These are phyloP conservation scores for Thaumatotibia leucotreta DNA, from an alignment of 1,140 invertebrate species.

Conservation along the genomic window DNA sequence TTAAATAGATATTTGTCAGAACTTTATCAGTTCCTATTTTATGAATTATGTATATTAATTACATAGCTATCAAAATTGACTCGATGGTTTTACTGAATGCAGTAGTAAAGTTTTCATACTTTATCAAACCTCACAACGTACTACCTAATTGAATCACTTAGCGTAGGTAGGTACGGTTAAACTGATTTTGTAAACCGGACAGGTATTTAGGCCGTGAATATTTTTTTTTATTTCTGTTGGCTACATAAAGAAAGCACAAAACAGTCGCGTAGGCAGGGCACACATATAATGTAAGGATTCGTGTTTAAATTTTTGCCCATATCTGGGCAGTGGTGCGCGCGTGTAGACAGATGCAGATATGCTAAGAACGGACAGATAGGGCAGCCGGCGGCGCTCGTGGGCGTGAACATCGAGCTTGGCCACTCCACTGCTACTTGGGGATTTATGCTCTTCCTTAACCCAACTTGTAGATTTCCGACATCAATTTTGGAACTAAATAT, in stretches of 20 bases:
- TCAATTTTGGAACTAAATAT: constrained; percentile 20
- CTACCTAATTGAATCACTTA: neutral
- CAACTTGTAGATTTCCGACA: no score
- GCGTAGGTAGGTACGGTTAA: constrained; percentile 14
- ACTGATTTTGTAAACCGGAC: constrained; percentile 15
- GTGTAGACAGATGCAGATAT: constrained; percentile 71
- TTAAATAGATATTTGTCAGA: no score
- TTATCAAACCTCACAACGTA: no score
- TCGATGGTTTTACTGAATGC: no score
- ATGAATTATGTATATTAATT: no score
- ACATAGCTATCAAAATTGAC: no score
- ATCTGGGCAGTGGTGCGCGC: constrained; percentile 53
- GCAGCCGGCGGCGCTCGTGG: constrained; percentile 35
- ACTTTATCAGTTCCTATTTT: no score
- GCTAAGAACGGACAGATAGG: constrained; percentile 64
- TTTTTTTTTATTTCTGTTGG: constrained; percentile 50
- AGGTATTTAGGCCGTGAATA: constrained; percentile 51
- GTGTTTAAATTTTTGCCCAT: constrained; percentile 74
- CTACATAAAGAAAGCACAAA: constrained; percentile 64
- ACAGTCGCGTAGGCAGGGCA: constrained; percentile 62
- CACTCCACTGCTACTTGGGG: constrained; percentile 34
- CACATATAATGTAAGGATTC: constrained; percentile 65
- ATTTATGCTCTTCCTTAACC: constrained; percentile 45
- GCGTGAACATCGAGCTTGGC: constrained; percentile 47
- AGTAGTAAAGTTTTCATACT: no score